Evolutionary conservation across 1,140 invertebrate species (phyloP), one percentile per base, ranked within the genome.

Genomic region (Meloidogyne exigua): DNA sequence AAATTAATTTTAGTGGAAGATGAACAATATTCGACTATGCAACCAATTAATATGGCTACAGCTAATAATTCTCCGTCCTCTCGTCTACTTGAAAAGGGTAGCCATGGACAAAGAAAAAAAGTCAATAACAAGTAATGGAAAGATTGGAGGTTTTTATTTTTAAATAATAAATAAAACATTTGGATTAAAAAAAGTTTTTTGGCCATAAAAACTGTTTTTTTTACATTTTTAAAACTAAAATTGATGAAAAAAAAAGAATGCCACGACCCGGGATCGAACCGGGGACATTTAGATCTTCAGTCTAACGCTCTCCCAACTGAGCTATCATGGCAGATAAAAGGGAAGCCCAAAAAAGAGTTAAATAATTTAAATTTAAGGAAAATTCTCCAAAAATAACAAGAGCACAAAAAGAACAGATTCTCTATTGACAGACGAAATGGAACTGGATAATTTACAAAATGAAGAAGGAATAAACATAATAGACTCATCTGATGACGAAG

Each of bases 241-340:
- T 57, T 7, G 0, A 0, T n/a, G 0, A 7, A n/a, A n/a, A 75
- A 75, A 75, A 75, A 75, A 12, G 75, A 39, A 44, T 75, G 74
- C 74, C 74, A 70, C 74, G 74, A 75, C 36, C 74, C 74, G 74
- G 74, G 74, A 75, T 75, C 65, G 74, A 75, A 74, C 74, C 74
- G 65, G 74, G 36, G 74, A 75, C 74, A 49, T 74, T 75, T 75
- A 75, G 74, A 75, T 75, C 74, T 75, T 75, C 74, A 75, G 74
- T 75, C 74, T 75, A 75, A 75, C 74, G 74, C 74, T 75, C 74
- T 75, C 74, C 74, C 74, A 3, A 74, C 74, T 75, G 74, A 75
- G 74, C 74, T 74, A 75, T 65, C 72, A 64, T 62, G 72, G 72
- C 72, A 10, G 15, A 5, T 57, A n/a, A n/a, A n/a, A 7, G 9